Evolutionary conservation across 2,888 invertebrate genomes (phyloP).

Genomic region (Epistrophe eligans): DNA sequence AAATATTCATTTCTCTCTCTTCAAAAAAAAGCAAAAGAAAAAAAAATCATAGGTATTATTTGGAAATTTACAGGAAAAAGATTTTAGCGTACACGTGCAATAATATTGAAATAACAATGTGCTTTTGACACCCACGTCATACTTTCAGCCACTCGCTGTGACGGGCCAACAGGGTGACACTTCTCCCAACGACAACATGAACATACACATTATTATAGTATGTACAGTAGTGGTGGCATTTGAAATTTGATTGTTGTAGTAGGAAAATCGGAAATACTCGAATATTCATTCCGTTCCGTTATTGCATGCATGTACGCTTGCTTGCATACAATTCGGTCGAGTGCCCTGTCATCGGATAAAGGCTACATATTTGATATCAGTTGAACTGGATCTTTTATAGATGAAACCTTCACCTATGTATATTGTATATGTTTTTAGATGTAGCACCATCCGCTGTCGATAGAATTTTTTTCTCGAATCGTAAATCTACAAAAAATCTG

Average conservation of each 20-base stretch:
- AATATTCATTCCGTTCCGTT: conserved; percentile 71
- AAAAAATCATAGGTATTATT: not conserved
- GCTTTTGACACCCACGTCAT: conserved; percentile 26
- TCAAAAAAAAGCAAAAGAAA: not conserved
- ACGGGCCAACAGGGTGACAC: conserved; percentile 12
- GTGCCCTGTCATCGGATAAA: conserved; percentile 70
- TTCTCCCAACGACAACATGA: not conserved
- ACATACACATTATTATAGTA: too few species aligned
- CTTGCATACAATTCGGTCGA: conserved; percentile 61
- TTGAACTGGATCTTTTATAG: conserved; percentile 38
- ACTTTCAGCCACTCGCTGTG: conserved; percentile 7
- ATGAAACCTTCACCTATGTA: conserved; percentile 16
- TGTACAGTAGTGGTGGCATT: conserved; percentile 46
- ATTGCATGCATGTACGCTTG: conserved; percentile 68
- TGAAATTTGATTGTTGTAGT: conserved; percentile 70
- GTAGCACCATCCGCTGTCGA: conserved; percentile 28
- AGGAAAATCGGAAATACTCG: conserved; percentile 72
- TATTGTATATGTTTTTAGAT: not conserved
- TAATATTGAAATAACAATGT: conserved; percentile 58
- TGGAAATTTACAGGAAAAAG: conserved; percentile 38
- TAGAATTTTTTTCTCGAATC: conserved; percentile 21
- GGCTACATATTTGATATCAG: conserved; percentile 69
- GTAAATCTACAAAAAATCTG: conserved; percentile 48
- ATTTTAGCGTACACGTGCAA: conserved; percentile 54
- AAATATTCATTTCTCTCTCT: not conserved